Base-by-base conservation (phyloP, 2,888 invertebrate species). In the Hypercompe scribonia region DNA sequence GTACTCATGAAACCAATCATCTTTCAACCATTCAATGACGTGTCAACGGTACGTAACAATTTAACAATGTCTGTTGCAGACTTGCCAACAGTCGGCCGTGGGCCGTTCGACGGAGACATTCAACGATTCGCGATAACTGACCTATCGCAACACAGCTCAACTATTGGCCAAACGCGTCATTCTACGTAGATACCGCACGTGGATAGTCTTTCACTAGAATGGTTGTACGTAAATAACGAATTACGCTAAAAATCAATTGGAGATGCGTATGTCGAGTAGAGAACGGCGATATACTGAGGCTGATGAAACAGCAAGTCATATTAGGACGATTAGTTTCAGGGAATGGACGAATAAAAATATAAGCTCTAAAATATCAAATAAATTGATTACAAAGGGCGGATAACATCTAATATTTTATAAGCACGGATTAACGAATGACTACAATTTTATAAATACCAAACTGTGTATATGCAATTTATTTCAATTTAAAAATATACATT, bases 71-170 rank as follows among this genome's bases (percentile, higher is more conserved):
- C 73, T 73, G 78, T 77, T 77, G 74, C 70, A 39, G 61, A 61
- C 33, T 64, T 64, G 70, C 63, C 42, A 70, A 70, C 70, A 64
- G 63, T 69, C 39, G 39, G 28, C 69, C 24, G 31, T 68, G 61
- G 77, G 72, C 70, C 68, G 80, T 70, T 79, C 76, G 78, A 78
- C 81, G 81, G 71, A 78, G 85, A 88, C 89, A 87, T 88, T 88
- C 88, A 85, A 87, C 85, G 85, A 83, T 89, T 91, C 85, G 92
- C 93, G 90, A 91, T 84, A 89, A 91, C 94, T 94, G 95, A 95
- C 95, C 95, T 94, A 90, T 92, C 92, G 79, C 92, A 94, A 90
- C 88, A 79, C 85, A 87, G 86, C 87, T 86, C 89, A 88, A 87
- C 88, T 89, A 88, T 90, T 89, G 86, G 86, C 88, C 87, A 85